phyloP scores from a whole-genome alignment of 2,797 vertebrate genomes.

The Gallirallus australis region DNA sequence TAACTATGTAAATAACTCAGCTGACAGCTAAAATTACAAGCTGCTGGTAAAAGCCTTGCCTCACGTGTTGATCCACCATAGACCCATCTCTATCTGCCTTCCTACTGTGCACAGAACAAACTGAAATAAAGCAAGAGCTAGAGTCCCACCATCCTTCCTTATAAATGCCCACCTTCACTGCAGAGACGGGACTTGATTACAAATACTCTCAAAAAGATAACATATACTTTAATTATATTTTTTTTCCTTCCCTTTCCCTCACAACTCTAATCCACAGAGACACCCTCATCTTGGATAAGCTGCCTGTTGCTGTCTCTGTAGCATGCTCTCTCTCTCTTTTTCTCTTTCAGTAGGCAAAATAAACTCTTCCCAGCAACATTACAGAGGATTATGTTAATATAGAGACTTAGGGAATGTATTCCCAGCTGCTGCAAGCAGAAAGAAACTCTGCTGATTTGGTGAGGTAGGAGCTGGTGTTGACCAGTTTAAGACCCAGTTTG shows the following conservation, averaged over 20 bases:
- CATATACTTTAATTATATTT: not conserved
- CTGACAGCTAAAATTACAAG: conserved; percentile 34
- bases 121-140: not conserved
- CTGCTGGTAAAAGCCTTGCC: not conserved
- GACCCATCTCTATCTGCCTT: not conserved
- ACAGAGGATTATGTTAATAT: not conserved
- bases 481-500: not conserved
- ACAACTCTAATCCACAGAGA: not conserved
- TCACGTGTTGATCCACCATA: not conserved
- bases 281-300: not conserved
- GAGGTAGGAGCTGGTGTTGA: not conserved
- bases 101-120: not conserved
- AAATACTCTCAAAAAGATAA: conserved; percentile 2
- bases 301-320: not conserved
- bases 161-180: not conserved
- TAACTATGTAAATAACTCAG: not conserved
- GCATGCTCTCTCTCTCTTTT: not conserved
- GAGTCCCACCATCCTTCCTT: not conserved
- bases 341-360: not conserved
- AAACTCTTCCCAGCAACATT: not conserved
- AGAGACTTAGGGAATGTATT: not conserved
- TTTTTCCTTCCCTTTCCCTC: not conserved
- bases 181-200: not conserved
- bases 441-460: not conserved
- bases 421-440: not conserved